phyloP scores from a whole-genome alignment of 2,888 invertebrate genomes.

The Serripes groenlandicus region DNA sequence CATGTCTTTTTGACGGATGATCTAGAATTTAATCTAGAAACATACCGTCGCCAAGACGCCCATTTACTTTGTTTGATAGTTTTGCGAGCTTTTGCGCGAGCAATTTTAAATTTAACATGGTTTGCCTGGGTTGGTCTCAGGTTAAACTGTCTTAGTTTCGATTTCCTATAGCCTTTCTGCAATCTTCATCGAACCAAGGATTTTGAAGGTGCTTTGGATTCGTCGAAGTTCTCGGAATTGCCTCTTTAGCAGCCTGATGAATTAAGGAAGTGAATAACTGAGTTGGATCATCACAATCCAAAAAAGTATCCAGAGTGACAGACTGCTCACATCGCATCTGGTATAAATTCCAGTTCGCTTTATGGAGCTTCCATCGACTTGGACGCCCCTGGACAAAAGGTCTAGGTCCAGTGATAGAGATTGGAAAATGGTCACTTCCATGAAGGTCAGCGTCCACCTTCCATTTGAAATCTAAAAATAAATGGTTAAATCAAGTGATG shows the following conservation, averaged over 20 bases:
- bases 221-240: background rate
- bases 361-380: background rate
- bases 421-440: conserved; percentile 9
- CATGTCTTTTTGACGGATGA: conserved; percentile 11
- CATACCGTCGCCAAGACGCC: no score
- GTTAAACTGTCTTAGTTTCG: background rate
- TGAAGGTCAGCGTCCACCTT: background rate
- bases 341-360: no score
- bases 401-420: background rate
- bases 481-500: no score
- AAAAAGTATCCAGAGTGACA: no score
- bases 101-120: background rate
- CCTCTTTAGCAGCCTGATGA: background rate
- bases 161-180: background rate
- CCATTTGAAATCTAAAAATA: background rate
- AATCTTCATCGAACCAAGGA: conserved; percentile 4
- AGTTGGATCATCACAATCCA: background rate
- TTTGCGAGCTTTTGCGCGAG: background rate
- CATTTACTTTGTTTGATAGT: no score
- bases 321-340: no score
- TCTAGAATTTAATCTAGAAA: conserved; percentile 12
- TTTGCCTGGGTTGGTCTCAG: background rate
- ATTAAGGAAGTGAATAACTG: background rate
- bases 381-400: background rate
- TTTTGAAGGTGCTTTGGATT: background rate